A percentile compares a stretch with the other conserved stretches of the same genome.
Conservation (phyloP, 2,888 invertebrate genomes). For the Melipona bicolor region DNA sequence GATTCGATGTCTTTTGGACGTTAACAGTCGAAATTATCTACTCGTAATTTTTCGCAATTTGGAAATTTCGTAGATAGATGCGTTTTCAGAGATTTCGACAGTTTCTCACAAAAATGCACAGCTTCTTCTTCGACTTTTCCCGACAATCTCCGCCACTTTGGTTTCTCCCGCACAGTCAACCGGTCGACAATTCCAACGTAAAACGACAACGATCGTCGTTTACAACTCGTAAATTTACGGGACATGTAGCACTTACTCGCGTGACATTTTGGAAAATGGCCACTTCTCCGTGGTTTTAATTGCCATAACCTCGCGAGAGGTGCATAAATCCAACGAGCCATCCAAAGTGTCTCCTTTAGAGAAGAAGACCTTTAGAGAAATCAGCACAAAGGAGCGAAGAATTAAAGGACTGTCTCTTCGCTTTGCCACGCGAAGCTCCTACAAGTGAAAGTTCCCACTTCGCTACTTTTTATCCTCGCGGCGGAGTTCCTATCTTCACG, state of each 20-base stretch:
- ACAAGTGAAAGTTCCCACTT: conserved; percentile 2
- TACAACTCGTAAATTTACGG: neutral
- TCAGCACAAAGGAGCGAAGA: neutral
- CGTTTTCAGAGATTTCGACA: no score
- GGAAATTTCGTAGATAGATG: no score
- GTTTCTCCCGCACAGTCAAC: no score
- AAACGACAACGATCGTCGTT: neutral
- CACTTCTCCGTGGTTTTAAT: neutral
- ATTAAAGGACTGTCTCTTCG: neutral
- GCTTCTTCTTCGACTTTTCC: no score
- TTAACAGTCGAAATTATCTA: no score
- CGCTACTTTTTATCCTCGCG: neutral
- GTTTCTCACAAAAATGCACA: no score
- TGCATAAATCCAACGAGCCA: no score
- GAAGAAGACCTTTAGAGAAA: conserved; percentile 8
- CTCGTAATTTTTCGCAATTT: no score
- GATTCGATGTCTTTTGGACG: no score
- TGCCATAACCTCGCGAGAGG: neutral
- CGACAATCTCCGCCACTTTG: no score
- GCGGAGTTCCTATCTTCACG: neutral
- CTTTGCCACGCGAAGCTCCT: neutral
- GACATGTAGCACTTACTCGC: neutral
- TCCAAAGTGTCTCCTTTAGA: no score
- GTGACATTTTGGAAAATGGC: neutral
- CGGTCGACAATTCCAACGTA: no score